Evolutionary conservation across 2,888 invertebrate genomes (phyloP).

Genomic region (Cepaea hortensis): DNA sequence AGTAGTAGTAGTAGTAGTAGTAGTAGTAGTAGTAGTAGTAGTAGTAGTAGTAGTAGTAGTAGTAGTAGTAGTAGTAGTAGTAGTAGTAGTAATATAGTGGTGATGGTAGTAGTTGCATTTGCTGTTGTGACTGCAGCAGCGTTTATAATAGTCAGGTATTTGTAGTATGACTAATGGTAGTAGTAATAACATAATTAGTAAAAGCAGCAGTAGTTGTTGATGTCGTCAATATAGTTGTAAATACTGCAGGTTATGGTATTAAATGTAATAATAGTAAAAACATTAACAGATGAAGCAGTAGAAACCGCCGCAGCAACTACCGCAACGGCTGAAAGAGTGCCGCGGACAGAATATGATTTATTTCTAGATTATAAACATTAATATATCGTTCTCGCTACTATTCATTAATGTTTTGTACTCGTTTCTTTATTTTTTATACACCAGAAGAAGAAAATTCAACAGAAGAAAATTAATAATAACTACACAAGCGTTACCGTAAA

Average conservation of each 20-base stretch:
- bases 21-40: not conserved
- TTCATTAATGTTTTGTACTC: no score
- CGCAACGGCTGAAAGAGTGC: no score
- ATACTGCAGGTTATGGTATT: not conserved
- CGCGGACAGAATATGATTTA: no score
- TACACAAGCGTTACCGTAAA: no score
- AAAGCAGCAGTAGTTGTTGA: not conserved
- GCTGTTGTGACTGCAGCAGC: not conserved
- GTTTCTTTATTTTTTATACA: no score
- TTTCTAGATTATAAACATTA: no score
- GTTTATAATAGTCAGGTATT: not conserved
- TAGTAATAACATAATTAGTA: constrained; percentile 4
- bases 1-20: constrained; percentile 5
- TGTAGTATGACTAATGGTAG: no score
- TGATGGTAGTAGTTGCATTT: not conserved
- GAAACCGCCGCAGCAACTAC: not conserved
- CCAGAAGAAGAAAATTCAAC: no score
- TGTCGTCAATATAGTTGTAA: no score
- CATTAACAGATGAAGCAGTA: not conserved
- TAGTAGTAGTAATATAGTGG: not conserved
- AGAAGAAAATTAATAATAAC: no score
- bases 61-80: not conserved
- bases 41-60: not conserved
- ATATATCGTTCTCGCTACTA: no score
- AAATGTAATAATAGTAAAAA: not conserved